Base-by-base conservation (phyloP, 2,888 invertebrate genomes). In the Caradrina clavipalpis region DNA sequence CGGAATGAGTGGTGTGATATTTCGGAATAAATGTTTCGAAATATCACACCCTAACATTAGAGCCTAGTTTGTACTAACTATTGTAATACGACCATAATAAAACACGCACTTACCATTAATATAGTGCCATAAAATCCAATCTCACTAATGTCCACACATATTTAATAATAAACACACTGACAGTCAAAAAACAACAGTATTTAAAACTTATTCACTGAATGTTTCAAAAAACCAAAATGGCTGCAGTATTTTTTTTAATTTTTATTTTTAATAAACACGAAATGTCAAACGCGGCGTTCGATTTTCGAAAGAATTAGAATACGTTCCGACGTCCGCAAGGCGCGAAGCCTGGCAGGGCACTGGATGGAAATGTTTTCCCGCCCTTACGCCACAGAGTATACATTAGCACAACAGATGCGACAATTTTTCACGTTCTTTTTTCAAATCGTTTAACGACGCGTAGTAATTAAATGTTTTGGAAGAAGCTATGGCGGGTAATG, bases 351-450 rank as follows among this genome's bases (percentile, higher is more conserved):
- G 80, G 86, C 87, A 88, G 90, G 86, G 89, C 87, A 94, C 94
- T 94, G 83, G 76, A 71, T 86, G 88, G 82, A 88, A 90, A 88
- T 80, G 82, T 84, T 91, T 92, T 92, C 93, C 91, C 92, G 91
- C 92, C 93, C 92, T 91, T 82, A 82, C 69, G 80, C 74, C 89
- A 89, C 79, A 90, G 91, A 91, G 78, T 87, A 91, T 80, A 75
- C 76, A 76, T 82, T 66, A 71, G 59, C 73, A 78, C 65, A 80
- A 80, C 78, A 88, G 87, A 86, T 75, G 80, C 72, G 86, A 83
- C 83, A 80, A 55, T 76, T 77, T 77, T 74, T 77, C 64, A 58
- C 63, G 57, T 51, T 69, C 76, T 78, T 73, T 76, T 83, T 84
- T 61, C 22, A 47, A 73, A 84, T 81, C 69, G 79, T 51, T 69